Evolutionary conservation across 2,888 invertebrate genomes (phyloP).

Genomic region (Drosophila peninsularis): DNA sequence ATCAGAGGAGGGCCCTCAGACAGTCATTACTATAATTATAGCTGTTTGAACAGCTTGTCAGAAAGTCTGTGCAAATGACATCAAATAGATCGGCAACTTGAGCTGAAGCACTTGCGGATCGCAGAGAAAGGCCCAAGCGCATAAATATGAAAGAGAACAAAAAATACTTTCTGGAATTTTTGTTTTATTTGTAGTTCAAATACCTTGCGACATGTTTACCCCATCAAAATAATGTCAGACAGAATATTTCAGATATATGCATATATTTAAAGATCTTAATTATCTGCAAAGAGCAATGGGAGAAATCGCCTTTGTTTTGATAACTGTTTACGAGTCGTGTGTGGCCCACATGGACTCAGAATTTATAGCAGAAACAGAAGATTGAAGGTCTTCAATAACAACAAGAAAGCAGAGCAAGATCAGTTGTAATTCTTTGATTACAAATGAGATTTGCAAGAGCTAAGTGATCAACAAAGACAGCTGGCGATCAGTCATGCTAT

Average conservation of each 20-base stretch:
- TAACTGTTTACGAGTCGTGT: not conserved
- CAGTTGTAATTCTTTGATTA: not conserved
- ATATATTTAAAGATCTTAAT: constrained; percentile 5
- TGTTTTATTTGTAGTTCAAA: constrained; percentile 20
- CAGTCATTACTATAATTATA: not conserved
- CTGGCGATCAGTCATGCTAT: not conserved
- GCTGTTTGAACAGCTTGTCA: constrained; percentile 50
- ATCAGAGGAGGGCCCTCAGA: not conserved
- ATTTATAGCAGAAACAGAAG: not conserved
- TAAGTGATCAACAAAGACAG: too few relatives aligned
- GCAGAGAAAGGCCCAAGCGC: not conserved
- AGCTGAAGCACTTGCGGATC: constrained; percentile 5
- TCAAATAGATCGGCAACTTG: not conserved
- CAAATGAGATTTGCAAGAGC: not conserved
- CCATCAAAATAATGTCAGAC: constrained; percentile 5
- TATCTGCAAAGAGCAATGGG: constrained; percentile 2
- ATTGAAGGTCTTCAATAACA: not conserved
- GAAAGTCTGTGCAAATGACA: constrained; percentile 29
- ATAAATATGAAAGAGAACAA: constrained; percentile 6
- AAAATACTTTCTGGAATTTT: constrained; percentile 7
- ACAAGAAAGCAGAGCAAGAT: too few relatives aligned
- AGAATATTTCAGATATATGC: constrained; percentile 8
- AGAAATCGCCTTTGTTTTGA: not conserved
- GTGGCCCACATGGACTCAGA: not conserved
- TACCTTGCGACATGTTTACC: constrained; percentile 19